Evolutionary conservation across 2,113 vertebrate species (phyloP).

Genomic region (Pithys albifrons): DNA sequence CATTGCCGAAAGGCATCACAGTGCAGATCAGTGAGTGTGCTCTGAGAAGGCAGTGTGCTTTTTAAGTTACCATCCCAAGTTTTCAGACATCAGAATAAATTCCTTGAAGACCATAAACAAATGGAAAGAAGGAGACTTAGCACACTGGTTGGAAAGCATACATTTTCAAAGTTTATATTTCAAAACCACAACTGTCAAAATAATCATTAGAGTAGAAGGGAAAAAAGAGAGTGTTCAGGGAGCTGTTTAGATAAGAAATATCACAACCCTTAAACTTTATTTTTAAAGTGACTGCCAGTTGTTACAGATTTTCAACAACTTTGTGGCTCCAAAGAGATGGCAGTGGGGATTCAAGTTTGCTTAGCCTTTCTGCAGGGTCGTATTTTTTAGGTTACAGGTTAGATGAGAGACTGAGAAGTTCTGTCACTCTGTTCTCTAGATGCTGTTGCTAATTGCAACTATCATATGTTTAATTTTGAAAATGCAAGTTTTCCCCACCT

Average conservation of each 20-base stretch:
- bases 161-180: not conserved
- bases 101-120: not conserved
- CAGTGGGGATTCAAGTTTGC: not conserved
- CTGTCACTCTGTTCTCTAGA: not conserved
- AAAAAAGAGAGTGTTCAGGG: not conserved
- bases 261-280: not conserved
- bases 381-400: not conserved
- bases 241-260: slow-evolving; percentile 1
- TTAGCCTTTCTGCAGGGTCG: not conserved
- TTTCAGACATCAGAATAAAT: not conserved
- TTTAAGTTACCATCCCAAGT: not conserved
- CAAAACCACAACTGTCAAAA: slow-evolving; percentile 17
- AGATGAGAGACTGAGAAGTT: not conserved
- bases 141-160: not conserved
- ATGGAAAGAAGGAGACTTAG: not conserved
- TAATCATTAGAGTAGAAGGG: not conserved
- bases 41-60: not conserved
- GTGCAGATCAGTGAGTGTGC: not conserved
- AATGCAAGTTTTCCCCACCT: not conserved
- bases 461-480: not conserved
- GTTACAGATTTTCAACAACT: not conserved
- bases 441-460: not conserved
- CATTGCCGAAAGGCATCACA: not conserved
- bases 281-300: not conserved
- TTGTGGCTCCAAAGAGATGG: not conserved